Evolutionary conservation across 2,113 vertebrate species (phyloP).

Genomic region (Pygoscelis antarcticus): DNA sequence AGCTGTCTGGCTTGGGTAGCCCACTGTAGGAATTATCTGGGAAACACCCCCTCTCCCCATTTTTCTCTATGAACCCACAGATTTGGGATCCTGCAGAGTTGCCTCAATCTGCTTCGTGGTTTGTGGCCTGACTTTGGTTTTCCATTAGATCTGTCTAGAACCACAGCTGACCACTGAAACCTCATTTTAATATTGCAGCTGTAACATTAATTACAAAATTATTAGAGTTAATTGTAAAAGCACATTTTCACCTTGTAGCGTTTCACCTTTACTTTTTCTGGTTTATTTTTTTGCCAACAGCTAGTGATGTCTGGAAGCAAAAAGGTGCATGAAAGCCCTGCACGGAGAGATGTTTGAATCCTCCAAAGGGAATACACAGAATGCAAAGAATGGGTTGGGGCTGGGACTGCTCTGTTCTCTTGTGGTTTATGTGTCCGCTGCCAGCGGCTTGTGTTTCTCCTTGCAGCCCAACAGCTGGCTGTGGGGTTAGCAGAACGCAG

Average conservation of each 20-base stretch:
- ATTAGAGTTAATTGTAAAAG: background rate
- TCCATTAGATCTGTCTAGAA: background rate
- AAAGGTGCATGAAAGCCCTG: background rate
- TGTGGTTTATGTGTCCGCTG: background rate
- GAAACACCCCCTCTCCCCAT: background rate
- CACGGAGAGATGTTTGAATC: background rate
- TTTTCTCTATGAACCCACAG: background rate
- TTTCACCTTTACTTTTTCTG: background rate
- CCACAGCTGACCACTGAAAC: background rate
- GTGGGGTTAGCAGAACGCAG: background rate
- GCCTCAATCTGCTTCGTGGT: background rate
- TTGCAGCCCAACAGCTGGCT: constrained; percentile 15
- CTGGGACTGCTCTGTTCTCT: background rate
- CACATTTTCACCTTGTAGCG: background rate
- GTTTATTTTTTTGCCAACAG: background rate
- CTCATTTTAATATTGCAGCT: background rate
- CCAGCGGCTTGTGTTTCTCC: constrained; percentile 37
- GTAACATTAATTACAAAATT: background rate
- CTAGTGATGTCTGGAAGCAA: background rate
- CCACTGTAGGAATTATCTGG: background rate
- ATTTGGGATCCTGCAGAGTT: background rate
- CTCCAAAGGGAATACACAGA: background rate
- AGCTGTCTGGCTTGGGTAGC: background rate
- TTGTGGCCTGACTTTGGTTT: background rate
- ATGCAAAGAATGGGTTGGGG: background rate